These are phyloP conservation scores for Paramuricea clavata DNA, from an alignment of 92 coral and sea anemone genomes.

Conservation along the genomic window DNA sequence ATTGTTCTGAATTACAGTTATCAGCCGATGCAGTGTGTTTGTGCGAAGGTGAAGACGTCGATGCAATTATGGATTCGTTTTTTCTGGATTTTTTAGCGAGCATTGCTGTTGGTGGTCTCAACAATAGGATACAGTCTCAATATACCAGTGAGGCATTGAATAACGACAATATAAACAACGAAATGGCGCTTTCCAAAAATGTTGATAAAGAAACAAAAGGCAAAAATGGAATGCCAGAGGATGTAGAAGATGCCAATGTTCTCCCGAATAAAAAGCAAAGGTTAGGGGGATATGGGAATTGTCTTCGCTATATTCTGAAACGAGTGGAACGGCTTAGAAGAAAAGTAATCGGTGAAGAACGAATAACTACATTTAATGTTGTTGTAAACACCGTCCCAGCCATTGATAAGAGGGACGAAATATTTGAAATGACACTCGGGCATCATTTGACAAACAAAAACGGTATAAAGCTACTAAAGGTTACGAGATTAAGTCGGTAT, in stretches of 20 bases:
- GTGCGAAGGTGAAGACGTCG: constrained; percentile 81
- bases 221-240: neutral
- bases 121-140: constrained; percentile 81
- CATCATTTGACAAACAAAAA: constrained; percentile 73
- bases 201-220: neutral
- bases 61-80: neutral
- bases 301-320: constrained; percentile 83
- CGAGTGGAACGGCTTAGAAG: constrained; percentile 81
- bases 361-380: constrained; percentile 74
- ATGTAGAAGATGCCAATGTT: neutral
- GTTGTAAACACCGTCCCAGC: constrained; percentile 73
- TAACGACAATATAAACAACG: neutral
- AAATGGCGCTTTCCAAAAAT: neutral
- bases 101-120: constrained; percentile 86
- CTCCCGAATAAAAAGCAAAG: neutral
- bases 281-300: constrained; percentile 68
- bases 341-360: constrained; percentile 64
- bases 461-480: constrained; percentile 69
- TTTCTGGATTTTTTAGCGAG: constrained; percentile 86
- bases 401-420: constrained; percentile 68
- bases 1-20: constrained; percentile 81
- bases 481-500: constrained; percentile 83
- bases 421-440: constrained; percentile 83
- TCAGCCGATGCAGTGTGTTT: constrained; percentile 82
- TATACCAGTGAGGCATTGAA: constrained; percentile 40